These are phyloP conservation scores for Gallinago jamesoni DNA, from an alignment of 2,113 vertebrate species.

Conservation along the genomic window DNA sequence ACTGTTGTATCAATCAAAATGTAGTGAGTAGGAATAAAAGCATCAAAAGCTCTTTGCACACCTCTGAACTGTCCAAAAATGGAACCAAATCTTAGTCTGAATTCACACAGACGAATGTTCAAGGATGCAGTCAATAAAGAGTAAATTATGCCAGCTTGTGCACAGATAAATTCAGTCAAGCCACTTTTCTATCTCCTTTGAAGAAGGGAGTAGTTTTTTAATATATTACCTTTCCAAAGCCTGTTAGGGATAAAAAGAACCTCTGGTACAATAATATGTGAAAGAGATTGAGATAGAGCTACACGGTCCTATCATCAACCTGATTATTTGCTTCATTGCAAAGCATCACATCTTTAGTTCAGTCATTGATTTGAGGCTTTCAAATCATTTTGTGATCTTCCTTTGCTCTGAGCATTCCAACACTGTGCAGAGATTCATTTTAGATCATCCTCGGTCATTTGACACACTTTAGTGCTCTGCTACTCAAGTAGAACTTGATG, in stretches of 20 bases:
- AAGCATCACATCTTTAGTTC: conserved; percentile 46
- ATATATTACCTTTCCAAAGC: not conserved
- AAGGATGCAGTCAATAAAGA: not conserved
- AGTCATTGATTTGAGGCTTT: conserved; percentile 45
- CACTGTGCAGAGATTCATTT: conserved; percentile 25
- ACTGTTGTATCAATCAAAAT: not conserved
- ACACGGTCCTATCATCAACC: conserved; percentile 3
- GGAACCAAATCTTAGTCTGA: not conserved
- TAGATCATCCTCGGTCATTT: conserved; percentile 45
- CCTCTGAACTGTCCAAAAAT: not conserved
- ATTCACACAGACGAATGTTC: not conserved
- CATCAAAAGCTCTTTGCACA: not conserved
- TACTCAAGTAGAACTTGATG: conserved; percentile 21
- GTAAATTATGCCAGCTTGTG: not conserved
- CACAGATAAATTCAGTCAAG: not conserved
- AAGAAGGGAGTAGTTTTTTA: not conserved
- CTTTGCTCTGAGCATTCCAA: conserved; percentile 4
- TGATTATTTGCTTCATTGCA: conserved; percentile 49
- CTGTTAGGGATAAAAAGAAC: conserved; percentile 4
- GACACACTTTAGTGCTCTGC: conserved; percentile 39
- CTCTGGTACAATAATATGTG: not conserved
- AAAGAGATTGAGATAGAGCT: conserved; percentile 10
- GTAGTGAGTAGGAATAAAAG: not conserved
- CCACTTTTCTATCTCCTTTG: not conserved
- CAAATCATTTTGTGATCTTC: conserved; percentile 47